Conservation (phyloP, 2,113 vertebrate species). For the Menidia beryllina region DNA sequence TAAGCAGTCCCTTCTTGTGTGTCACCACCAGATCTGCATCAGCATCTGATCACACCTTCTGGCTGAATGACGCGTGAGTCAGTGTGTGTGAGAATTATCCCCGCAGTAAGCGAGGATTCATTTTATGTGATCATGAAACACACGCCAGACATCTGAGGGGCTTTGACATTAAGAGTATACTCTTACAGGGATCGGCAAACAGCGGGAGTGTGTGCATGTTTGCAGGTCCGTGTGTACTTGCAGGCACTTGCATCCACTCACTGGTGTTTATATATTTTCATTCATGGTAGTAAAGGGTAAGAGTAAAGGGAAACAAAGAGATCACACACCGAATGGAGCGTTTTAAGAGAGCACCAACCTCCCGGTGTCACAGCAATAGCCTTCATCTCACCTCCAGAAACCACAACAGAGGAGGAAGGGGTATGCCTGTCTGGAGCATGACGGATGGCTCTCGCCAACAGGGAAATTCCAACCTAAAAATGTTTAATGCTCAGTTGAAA, state of each 20-base stretch:
- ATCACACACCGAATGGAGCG: slow-evolving; percentile 52
- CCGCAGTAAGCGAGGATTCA: slow-evolving; percentile 44
- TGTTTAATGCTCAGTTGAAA: slow-evolving; percentile 53
- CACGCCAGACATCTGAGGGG: slow-evolving; percentile 72
- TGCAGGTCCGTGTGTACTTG: slow-evolving; percentile 25
- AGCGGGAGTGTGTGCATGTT: slow-evolving; percentile 15
- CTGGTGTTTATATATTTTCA: slow-evolving; percentile 31
- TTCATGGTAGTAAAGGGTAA: slow-evolving; percentile 32
- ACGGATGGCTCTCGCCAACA: slow-evolving; percentile 68
- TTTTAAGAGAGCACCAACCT: slow-evolving; percentile 63
- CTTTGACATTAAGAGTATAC: slow-evolving; percentile 75
- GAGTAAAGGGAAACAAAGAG: slow-evolving; percentile 60
- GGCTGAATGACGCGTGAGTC: slow-evolving; percentile 28
- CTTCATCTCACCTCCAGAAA: slow-evolving; percentile 79
- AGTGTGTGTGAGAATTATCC: slow-evolving; percentile 22
- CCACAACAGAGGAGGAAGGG: slow-evolving; percentile 76
- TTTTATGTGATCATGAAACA: slow-evolving; percentile 49
- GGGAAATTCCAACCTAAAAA: slow-evolving; percentile 71
- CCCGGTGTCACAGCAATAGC: slow-evolving; percentile 74
- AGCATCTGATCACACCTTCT: slow-evolving; percentile 52
- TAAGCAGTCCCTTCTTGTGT: slow-evolving; percentile 41
- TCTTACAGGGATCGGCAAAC: slow-evolving; percentile 70
- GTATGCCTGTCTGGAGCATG: slow-evolving; percentile 58
- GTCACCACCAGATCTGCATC: slow-evolving; percentile 27
- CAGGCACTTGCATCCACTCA: slow-evolving; percentile 32